Base-by-base conservation (phyloP, 2,113 vertebrate genomes). In the Platichthys flesus region DNA sequence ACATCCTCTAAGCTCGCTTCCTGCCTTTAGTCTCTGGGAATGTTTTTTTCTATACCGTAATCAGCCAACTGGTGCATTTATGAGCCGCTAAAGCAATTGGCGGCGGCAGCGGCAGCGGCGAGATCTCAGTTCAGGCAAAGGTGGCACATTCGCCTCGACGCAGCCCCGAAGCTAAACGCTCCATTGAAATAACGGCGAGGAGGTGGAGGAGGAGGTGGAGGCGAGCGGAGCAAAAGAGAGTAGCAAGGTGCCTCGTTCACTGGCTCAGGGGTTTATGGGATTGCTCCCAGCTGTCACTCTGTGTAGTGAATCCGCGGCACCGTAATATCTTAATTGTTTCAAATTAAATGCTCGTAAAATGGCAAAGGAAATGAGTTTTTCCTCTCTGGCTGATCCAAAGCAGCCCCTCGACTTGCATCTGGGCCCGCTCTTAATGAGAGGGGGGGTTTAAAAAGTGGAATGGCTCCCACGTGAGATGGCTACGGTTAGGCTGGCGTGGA, bases 251-350 rank as follows among this genome's bases (percentile, higher is more conserved):
- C 78, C 89, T 90, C 81, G 67, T 89, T 92, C 85, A 84, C 67
- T 81, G 87, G 85, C 86, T 83, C 85, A 62, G 79, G 85, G 86
- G 81, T 92, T 92, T 92, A 93, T 92, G 89, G 90, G 86, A 92
- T 90, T 84, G 89, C 85, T 90, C 89, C 93, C 93, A 92, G 93
- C 93, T 92, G 92, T 91, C 92, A 90, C 76, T 88, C 85, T 79
- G 76, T 76, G 84, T 82, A 80, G 91, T 82, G 87, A 91, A 88
- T 91, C 89, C 23, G 55, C 65, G 24, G 74, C 67, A 60, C 86
- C 55, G 65, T 93, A 89, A 93, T 92, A 89, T 92, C 90, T 89
- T 93, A 93, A 93, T 93, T 93, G 91, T 93, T 91, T 91, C 91
- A 91, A 93, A 93, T 93, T 91, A 93, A 93, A 91, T 87, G 89